Evolutionary conservation across 1,140 invertebrate species (phyloP), one percentile per base, ranked within the genome.

Genomic region (Argopecten irradians): DNA sequence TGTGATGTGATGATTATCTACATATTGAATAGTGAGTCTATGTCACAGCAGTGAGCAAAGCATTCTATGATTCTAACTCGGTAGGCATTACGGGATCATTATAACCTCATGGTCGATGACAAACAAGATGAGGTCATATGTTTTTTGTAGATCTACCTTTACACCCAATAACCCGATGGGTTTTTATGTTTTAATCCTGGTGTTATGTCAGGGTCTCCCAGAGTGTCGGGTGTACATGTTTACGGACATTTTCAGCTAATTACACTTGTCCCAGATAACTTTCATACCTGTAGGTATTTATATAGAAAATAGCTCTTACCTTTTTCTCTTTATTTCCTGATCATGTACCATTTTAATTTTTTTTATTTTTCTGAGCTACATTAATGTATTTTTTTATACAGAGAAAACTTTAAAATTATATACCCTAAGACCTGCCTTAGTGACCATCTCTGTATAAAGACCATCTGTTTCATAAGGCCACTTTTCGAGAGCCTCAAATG

Each of bases 11-110:
- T 71, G n/a, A 71, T 28, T 71, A 71, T 71, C 55, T 71, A 71
- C 55, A 71, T 71, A 71, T 71, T 71, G 55, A 71, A 71, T 71
- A 71, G 55, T 5, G 55, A 71, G 55, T 71, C 55, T 71, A 71
- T 71, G n/a, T 71, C 55, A n/a, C n/a, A 71, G 55, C 55, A 71
- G 55, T 71, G 55, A 71, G 55, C 55, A 71, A 71, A 71, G 55
- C 22, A 16, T n/a, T 71, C 55, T n/a, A 71, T 28, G 55, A 71
- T 71, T 71, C 55, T 28, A 71, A 71, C 55, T 28, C 55, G 11
- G 55, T 71, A 28, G 5, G 55, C 55, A 71, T 71, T 71, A 71
- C 55, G n/a, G 55, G n/a, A 71, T 71, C 55, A 71, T 71, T 71
- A 71, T 71, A 71, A 71, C 55, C 28, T 28, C 55, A 71, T n/a